A percentile compares a stretch with the other conserved stretches of the same genome.
Conservation (phyloP, 1,140 invertebrate species). For the Ditylenchus dipsaci region DNA sequence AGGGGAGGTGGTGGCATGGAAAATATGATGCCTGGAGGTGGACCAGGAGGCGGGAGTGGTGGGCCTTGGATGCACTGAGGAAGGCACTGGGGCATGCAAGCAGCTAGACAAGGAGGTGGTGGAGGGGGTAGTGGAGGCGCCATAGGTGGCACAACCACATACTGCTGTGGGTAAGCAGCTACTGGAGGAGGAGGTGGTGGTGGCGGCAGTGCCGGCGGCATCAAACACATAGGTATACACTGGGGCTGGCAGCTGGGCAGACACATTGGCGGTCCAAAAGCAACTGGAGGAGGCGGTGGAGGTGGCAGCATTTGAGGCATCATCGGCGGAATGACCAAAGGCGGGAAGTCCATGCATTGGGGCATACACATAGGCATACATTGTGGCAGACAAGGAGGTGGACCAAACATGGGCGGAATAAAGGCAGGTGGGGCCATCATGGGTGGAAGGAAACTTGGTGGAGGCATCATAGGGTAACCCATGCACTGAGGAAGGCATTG, state of each 20-base stretch:
- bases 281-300: not conserved
- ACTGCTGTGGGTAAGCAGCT: not conserved
- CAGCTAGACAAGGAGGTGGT: not conserved
- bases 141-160: not conserved
- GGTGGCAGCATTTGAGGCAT: not conserved
- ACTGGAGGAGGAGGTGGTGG: not conserved
- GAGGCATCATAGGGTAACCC: not conserved
- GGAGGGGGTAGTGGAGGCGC: not conserved
- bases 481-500: constrained; percentile 1
- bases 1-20: not conserved
- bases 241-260: not conserved
- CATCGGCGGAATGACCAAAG: not conserved
- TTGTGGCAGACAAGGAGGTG: not conserved
- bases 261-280: not conserved
- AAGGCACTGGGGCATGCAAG: constrained; percentile 6
- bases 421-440: not conserved
- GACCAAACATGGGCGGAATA: not conserved
- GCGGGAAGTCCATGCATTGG: constrained; percentile 1
- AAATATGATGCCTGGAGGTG: not conserved
- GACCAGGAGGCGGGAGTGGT: not conserved
- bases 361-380: not conserved
- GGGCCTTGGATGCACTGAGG: constrained; percentile 9
- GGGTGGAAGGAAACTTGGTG: not conserved
- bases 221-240: not conserved
- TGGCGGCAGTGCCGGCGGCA: not conserved